A percentile compares a stretch with the other conserved stretches of the same genome.
Conservation (phyloP, 2,888 invertebrate genomes). For the Eupithecia pulchellata region DNA sequence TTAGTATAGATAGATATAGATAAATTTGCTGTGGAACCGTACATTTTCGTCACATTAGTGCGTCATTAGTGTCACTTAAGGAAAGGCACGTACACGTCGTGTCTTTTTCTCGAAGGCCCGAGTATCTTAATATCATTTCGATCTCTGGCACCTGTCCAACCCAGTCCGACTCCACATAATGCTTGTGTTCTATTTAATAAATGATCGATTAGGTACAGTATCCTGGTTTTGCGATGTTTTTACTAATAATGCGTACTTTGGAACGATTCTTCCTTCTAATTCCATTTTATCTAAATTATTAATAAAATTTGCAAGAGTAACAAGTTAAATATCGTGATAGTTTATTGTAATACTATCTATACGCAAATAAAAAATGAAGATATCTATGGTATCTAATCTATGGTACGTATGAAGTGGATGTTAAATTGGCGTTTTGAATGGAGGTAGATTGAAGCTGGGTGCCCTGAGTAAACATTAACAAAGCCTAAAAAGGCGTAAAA, state of each 20-base stretch:
- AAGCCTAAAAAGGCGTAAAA: slow-evolving; percentile 8
- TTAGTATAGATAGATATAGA: no score
- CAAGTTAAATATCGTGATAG: no score
- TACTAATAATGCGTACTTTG: neutral
- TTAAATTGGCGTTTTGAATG: neutral
- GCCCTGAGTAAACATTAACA: neutral
- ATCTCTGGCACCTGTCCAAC: slow-evolving; percentile 64
- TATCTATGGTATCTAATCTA: neutral
- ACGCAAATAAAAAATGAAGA: no score
- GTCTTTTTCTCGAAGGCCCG: slow-evolving; percentile 53
- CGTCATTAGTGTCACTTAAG: slow-evolving; percentile 51
- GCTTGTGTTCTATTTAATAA: slow-evolving; percentile 23
- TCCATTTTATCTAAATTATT: no score
- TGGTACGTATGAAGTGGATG: neutral
- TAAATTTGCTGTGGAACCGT: neutral
- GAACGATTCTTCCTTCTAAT: no score
- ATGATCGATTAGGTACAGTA: slow-evolving; percentile 25
- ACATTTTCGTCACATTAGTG: slow-evolving; percentile 34
- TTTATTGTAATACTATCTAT: no score
- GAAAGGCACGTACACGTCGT: slow-evolving; percentile 34
- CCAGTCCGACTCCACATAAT: slow-evolving; percentile 47
- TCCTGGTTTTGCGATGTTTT: slow-evolving; percentile 35
- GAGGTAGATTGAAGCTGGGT: neutral
- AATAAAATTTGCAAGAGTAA: no score
- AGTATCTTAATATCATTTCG: slow-evolving; percentile 53